phyloP scores from a whole-genome alignment of 2,888 invertebrate species.

The Nesidiocoris tenuis region DNA sequence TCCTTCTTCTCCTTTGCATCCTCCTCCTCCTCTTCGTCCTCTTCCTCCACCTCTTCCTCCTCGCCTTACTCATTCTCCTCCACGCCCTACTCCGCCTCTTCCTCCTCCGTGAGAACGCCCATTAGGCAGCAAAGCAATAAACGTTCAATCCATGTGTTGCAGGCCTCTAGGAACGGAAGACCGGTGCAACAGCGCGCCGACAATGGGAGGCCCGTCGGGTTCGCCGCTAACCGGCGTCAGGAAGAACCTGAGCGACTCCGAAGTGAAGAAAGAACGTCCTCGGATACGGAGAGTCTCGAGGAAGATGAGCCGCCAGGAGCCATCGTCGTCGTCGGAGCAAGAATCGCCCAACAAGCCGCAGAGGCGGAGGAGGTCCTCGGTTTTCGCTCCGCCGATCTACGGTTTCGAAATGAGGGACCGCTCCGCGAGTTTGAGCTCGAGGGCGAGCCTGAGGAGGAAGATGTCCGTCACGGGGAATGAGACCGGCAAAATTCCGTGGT shows the following conservation, averaged over 20 bases:
- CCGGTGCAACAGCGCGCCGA: constrained; percentile 40
- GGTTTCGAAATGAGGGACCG: constrained; percentile 63
- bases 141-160: too few relatives aligned
- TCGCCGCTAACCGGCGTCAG: constrained; percentile 20
- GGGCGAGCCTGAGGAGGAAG: constrained; percentile 60
- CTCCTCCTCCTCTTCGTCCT: too few relatives aligned
- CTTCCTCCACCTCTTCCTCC: too few relatives aligned
- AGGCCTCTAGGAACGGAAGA: constrained; percentile 34
- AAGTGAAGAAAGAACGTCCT: constrained; percentile 34
- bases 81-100: too few relatives aligned
- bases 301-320: constrained; percentile 39
- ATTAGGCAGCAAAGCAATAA: too few relatives aligned
- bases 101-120: too few relatives aligned
- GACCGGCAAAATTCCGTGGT: constrained; percentile 74
- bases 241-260: constrained; percentile 40
- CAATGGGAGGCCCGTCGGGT: not conserved
- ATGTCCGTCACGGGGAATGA: constrained; percentile 64
- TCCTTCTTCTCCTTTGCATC: too few relatives aligned
- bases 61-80: too few relatives aligned
- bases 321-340: constrained; percentile 56
- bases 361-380: constrained; percentile 46
- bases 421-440: constrained; percentile 64
- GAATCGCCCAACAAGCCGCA: constrained; percentile 55
- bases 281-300: constrained; percentile 33
- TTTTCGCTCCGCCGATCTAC: constrained; percentile 51